A percentile compares a stretch with the other conserved stretches of the same genome.
These are phyloP conservation scores for Ploceus nigricollis DNA, from an alignment of 2,113 vertebrate species.

Conservation along the genomic window DNA sequence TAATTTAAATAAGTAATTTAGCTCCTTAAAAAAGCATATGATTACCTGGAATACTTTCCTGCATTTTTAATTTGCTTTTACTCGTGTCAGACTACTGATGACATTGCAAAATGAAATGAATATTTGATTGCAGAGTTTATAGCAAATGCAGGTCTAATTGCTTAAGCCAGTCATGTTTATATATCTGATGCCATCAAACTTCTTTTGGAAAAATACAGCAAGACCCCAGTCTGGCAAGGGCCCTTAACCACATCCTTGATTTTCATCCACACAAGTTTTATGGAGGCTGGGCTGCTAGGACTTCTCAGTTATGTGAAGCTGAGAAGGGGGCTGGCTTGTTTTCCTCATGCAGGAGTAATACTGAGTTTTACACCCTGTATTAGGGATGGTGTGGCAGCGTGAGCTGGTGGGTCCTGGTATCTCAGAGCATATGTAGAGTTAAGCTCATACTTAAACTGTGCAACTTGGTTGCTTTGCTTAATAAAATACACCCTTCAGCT, in stretches of 20 bases:
- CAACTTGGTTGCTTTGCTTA: neutral
- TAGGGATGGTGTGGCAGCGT: neutral
- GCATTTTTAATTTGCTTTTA: constrained; percentile 23
- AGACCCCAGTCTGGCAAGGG: neutral
- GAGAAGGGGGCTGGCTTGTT: neutral
- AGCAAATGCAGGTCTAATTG: constrained; percentile 14
- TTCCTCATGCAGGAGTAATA: neutral
- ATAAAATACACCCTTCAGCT: neutral
- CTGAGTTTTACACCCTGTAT: neutral
- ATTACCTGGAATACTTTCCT: constrained; percentile 24
- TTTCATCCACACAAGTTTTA: neutral
- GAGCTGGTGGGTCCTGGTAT: neutral
- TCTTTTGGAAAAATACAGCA: neutral
- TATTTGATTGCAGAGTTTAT: constrained; percentile 41
- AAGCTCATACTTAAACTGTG: neutral
- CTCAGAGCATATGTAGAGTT: neutral
- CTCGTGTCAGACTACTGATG: constrained; percentile 18
- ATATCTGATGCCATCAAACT: neutral
- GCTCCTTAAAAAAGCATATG: neutral
- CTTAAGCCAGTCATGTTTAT: neutral
- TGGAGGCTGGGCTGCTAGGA: neutral
- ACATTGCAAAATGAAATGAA: constrained; percentile 30
- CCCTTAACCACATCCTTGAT: neutral
- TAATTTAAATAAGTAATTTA: constrained; percentile 1
- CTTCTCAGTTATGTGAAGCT: neutral